Conservation (phyloP, 2,113 vertebrate genomes). For the Callithrix jacchus region DNA sequence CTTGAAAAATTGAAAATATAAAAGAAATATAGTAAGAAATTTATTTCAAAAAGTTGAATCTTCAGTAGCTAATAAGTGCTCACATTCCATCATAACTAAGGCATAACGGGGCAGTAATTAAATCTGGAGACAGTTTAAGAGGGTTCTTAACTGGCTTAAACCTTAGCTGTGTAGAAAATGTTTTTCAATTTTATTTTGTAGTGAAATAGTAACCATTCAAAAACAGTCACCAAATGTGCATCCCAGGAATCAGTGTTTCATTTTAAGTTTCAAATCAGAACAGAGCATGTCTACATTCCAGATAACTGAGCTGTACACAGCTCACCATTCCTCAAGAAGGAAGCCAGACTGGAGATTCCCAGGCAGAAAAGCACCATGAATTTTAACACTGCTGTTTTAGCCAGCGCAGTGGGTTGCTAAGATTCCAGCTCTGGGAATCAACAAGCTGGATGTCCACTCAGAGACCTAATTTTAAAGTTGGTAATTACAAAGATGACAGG, state of each 20-base stretch:
- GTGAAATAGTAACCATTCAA: neutral
- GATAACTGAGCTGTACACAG: neutral
- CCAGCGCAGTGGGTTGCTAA: no score
- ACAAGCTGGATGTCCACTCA: no score
- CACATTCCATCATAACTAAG: conserved; percentile 21
- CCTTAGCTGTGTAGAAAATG: neutral
- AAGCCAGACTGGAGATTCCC: no score
- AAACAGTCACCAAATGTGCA: neutral
- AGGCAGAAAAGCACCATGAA: no score
- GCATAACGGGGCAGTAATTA: neutral
- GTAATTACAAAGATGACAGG: no score
- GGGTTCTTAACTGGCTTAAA: neutral
- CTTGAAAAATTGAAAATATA: neutral
- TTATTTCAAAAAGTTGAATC: neutral
- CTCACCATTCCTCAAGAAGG: no score
- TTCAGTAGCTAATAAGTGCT: neutral
- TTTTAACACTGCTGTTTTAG: no score
- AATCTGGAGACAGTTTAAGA: neutral
- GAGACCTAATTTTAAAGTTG: no score
- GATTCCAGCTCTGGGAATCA: no score
- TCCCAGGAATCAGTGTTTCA: neutral
- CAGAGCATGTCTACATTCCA: neutral
- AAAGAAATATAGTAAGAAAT: neutral
- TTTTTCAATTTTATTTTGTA: neutral
- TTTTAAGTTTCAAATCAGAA: neutral